These are phyloP conservation scores for Lasioglossum marginatum DNA, from an alignment of 2,888 invertebrate species.

Conservation along the genomic window DNA sequence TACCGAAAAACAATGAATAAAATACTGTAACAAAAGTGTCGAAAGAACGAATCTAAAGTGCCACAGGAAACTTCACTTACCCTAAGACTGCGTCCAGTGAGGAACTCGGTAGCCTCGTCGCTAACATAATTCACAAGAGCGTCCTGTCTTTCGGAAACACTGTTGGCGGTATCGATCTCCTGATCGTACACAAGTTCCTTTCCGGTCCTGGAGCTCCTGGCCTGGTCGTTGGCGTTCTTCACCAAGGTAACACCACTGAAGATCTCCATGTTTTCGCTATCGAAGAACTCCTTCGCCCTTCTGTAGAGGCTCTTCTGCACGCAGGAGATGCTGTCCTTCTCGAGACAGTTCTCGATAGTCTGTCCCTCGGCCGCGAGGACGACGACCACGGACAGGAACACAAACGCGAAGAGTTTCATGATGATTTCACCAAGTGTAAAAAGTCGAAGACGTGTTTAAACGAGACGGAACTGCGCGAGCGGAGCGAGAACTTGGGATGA, in stretches of 20 bases:
- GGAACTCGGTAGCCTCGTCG: conserved; percentile 86
- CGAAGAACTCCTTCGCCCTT: conserved; percentile 87
- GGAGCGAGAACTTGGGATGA: neutral
- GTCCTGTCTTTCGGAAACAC: conserved; percentile 86
- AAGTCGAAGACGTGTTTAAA: neutral
- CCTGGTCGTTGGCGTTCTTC: conserved; percentile 73
- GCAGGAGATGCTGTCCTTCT: conserved; percentile 88
- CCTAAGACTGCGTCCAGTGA: conserved; percentile 85
- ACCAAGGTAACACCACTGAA: conserved; percentile 86
- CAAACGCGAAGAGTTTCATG: conserved; percentile 75
- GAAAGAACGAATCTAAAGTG: neutral
- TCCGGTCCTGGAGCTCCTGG: conserved; percentile 84
- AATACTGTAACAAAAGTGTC: neutral
- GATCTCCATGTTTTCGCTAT: conserved; percentile 86
- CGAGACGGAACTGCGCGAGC: neutral
- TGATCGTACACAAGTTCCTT: conserved; percentile 85
- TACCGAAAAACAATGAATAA: conserved; percentile 42
- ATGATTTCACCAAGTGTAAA: neutral
- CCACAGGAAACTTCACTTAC: conserved; percentile 66
- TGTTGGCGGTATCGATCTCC: conserved; percentile 85
- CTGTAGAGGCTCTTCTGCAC: conserved; percentile 87
- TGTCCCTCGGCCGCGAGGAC: conserved; percentile 76
- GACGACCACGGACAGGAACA: conserved; percentile 71
- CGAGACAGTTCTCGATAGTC: conserved; percentile 86
- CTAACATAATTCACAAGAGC: conserved; percentile 87